Evolutionary conservation across 92 coral and sea anemone species (phyloP).

Genomic region (Blastomussa wellsi): DNA sequence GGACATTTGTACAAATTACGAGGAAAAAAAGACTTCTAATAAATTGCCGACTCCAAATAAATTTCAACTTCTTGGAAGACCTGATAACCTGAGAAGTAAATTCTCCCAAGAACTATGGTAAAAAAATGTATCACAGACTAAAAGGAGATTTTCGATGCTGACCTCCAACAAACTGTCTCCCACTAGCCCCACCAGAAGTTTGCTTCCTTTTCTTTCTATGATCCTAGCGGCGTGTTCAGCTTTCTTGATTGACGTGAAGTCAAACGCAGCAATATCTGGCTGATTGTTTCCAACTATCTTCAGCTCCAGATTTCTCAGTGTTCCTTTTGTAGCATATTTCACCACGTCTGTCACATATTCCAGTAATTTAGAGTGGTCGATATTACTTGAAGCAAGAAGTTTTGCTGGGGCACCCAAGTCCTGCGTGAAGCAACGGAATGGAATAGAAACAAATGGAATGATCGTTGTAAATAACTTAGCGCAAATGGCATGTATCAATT

Average conservation of each 20-base stretch:
- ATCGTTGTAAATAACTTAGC: background rate
- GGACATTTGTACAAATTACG: no score
- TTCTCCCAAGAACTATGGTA: background rate
- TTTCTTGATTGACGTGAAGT: constrained; percentile 95
- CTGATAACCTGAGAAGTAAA: background rate
- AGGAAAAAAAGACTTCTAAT: no score
- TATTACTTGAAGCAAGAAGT: constrained; percentile 69
- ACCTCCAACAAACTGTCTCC: constrained; percentile 99
- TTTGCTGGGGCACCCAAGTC: constrained; percentile 71
- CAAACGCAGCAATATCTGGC: constrained; percentile 93
- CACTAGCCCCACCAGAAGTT: constrained; percentile 80
- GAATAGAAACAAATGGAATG: no score
- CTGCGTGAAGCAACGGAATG: constrained; percentile 35
- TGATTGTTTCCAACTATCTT: constrained; percentile 65
- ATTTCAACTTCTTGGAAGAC: no score
- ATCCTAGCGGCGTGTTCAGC: constrained; percentile 95
- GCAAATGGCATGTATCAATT: background rate
- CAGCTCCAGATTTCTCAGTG: constrained; percentile 69
- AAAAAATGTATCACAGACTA: background rate
- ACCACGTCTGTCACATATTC: constrained; percentile 85
- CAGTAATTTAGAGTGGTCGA: constrained; percentile 62
- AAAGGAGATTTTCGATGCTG: background rate
- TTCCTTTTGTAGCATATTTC: constrained; percentile 82
- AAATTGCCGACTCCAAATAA: no score
- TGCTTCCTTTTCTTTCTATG: constrained; percentile 88